Evolutionary conservation across 2,888 invertebrate genomes (phyloP).

Genomic region (Luperina nickerlii): DNA sequence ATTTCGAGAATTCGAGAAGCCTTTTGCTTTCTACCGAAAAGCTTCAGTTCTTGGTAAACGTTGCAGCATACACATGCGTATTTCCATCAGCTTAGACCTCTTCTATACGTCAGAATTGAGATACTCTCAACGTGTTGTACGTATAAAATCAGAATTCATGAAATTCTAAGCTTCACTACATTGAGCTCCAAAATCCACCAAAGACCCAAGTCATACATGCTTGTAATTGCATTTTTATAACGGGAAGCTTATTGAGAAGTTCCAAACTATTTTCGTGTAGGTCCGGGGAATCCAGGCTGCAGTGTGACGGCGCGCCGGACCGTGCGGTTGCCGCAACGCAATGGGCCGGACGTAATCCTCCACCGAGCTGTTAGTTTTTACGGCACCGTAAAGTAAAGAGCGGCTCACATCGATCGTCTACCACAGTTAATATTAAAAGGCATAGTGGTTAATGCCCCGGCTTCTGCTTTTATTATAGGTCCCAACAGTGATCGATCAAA

Average conservation of each 20-base stretch:
- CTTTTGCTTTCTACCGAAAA: conserved; percentile 10
- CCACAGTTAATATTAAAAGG: conserved; percentile 80
- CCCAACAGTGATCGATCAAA: conserved; percentile 76
- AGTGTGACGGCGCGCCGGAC: conserved; percentile 69
- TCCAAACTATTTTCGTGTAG: conserved; percentile 66
- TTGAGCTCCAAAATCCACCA: neutral
- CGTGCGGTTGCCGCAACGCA: conserved; percentile 73
- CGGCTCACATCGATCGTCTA: conserved; percentile 77
- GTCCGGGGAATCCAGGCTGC: conserved; percentile 53
- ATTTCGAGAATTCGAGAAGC: conserved; percentile 7
- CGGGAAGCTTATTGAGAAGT: conserved; percentile 46
- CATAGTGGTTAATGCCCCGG: conserved; percentile 67
- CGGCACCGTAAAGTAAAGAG: conserved; percentile 82
- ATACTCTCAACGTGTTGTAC: neutral
- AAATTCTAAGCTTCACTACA: neutral
- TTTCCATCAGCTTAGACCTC: neutral
- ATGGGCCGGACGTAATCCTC: conserved; percentile 82
- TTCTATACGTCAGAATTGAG: neutral
- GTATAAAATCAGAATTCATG: neutral
- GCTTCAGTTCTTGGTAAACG: neutral
- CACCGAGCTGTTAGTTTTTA: conserved; percentile 84
- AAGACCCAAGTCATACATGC: neutral
- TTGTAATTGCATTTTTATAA: conserved; percentile 27
- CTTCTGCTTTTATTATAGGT: conserved; percentile 72
- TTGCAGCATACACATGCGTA: conserved; percentile 1